Conservation (phyloP, 2,113 vertebrate species). For the Odocoileus hemionus region DNA sequence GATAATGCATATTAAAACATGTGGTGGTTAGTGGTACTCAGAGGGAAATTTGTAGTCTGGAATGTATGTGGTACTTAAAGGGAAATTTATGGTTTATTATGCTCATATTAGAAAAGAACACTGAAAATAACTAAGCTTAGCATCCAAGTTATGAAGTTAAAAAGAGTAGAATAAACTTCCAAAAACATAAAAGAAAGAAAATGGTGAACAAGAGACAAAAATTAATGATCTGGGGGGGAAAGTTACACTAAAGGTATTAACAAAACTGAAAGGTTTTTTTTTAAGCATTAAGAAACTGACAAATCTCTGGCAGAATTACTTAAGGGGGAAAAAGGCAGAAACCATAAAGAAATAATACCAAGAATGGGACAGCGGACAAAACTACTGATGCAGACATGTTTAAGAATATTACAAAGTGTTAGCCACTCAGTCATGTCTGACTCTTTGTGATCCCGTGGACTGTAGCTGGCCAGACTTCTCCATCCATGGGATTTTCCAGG, state of each 20-base stretch:
- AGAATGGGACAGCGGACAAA: background rate
- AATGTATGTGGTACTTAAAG: background rate
- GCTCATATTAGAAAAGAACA: background rate
- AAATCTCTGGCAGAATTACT: background rate
- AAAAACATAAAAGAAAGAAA: slow-evolving; percentile 8
- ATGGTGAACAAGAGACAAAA: background rate
- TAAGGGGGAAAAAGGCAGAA: background rate
- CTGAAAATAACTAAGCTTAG: background rate
- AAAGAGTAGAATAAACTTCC: background rate
- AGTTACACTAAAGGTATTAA: background rate
- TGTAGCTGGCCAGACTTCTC: background rate
- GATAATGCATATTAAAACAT: background rate
- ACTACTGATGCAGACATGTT: background rate
- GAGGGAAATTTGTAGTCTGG: slow-evolving; percentile 16
- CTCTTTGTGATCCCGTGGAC: background rate
- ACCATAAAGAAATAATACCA: background rate
- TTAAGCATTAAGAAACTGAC: background rate
- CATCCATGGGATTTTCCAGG: background rate
- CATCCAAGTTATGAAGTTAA: slow-evolving; percentile 3
- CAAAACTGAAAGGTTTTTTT: background rate
- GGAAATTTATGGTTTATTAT: slow-evolving; percentile 11
- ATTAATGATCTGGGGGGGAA: background rate
- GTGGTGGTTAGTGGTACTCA: background rate
- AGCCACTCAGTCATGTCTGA: background rate
- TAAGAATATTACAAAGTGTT: background rate